These are phyloP conservation scores for Boloria euphrosyne DNA, from an alignment of 2,888 invertebrate genomes.

Conservation along the genomic window DNA sequence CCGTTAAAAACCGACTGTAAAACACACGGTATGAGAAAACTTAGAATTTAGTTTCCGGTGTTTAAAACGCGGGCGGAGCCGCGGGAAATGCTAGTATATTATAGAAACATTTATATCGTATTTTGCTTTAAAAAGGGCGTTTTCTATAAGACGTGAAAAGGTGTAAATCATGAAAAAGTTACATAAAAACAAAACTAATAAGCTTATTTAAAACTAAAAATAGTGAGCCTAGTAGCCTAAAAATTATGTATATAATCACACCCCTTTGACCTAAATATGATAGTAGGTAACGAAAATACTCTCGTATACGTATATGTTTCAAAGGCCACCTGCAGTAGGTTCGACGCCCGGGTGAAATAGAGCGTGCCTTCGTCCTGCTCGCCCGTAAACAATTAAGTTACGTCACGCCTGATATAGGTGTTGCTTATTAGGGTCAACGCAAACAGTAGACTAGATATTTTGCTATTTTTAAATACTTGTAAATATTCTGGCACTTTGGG, in stretches of 20 bases:
- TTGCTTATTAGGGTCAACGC: slow-evolving; percentile 26
- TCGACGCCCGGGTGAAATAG: slow-evolving; percentile 60
- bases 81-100: too few species aligned
- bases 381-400: slow-evolving; percentile 45
- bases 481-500: too few species aligned
- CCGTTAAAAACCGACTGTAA: too few species aligned
- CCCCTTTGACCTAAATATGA: slow-evolving; percentile 34
- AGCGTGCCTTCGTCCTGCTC: slow-evolving; percentile 49
- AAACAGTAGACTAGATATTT: slow-evolving; percentile 16
- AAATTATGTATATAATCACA: neutral
- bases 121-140: too few species aligned
- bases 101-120: too few species aligned
- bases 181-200: neutral
- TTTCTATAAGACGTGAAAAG: too few species aligned
- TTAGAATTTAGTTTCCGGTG: too few species aligned
- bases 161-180: neutral
- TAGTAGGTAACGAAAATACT: slow-evolving; percentile 29
- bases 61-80: too few species aligned
- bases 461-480: neutral
- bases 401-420: slow-evolving; percentile 46
- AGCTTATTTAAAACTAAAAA: neutral
- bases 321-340: slow-evolving; percentile 56
- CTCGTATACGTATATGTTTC: slow-evolving; percentile 50
- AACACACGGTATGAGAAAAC: too few species aligned
- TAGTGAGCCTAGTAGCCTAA: neutral